A percentile compares a stretch with the other conserved stretches of the same genome.
phyloP scores from a whole-genome alignment of 2,113 vertebrate genomes.

The Loxodonta africana region DNA sequence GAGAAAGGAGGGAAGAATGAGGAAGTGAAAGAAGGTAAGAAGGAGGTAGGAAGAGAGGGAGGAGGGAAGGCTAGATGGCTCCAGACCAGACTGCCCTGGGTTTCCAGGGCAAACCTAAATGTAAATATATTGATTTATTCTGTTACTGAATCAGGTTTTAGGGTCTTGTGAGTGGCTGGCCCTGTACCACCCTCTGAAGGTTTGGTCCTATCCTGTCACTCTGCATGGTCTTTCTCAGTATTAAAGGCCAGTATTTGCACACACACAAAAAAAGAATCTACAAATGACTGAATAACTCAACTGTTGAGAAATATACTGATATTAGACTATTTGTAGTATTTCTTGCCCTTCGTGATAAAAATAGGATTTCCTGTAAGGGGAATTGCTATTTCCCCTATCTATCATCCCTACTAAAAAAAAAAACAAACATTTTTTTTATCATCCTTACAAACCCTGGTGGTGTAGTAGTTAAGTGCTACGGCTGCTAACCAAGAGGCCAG shows the following conservation, averaged over 20 bases:
- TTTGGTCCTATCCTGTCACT: conserved; percentile 24
- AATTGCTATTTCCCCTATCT: not conserved
- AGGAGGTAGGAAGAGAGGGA: not conserved
- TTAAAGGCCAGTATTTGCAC: conserved; percentile 73
- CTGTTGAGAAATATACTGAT: not conserved
- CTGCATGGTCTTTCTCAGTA: conserved; percentile 58
- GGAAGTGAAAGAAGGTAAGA: not conserved
- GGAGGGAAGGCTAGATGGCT: not conserved
- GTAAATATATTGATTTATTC: conserved; percentile 41
- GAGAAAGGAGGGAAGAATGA: not conserved
- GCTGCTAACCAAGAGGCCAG: no score
- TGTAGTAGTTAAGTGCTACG: no score
- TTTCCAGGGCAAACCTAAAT: conserved; percentile 20
- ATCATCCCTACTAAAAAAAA: not conserved
- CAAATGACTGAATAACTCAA: not conserved
- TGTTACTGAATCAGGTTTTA: conserved; percentile 1
- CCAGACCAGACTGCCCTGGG: not conserved
- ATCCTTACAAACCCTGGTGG: no score
- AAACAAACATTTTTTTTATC: no score
- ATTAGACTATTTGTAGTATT: not conserved
- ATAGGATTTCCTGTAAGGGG: not conserved
- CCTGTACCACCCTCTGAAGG: not conserved
- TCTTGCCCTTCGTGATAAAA: not conserved
- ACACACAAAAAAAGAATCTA: not conserved
- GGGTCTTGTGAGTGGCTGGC: not conserved